Conservation (phyloP, 2,113 vertebrate species). For the Emydura subglobosa region DNA sequence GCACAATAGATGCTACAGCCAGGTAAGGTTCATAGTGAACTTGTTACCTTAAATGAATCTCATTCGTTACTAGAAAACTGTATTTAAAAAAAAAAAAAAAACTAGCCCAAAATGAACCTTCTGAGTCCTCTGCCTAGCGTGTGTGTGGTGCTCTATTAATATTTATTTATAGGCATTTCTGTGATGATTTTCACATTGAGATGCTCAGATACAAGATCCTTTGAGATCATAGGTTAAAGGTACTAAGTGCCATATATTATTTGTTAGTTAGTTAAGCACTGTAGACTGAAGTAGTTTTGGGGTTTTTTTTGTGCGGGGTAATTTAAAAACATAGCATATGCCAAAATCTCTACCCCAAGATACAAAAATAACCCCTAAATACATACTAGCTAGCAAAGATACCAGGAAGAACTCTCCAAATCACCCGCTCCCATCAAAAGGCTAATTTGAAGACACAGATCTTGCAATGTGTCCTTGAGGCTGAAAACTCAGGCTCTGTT, state of each 20-base stretch:
- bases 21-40: neutral
- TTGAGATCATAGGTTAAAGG: too few relatives aligned
- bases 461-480: neutral
- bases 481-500: neutral
- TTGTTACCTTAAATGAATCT: neutral
- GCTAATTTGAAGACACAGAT: neutral
- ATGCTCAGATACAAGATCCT: neutral
- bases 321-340: neutral
- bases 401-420: neutral
- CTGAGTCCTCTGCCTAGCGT: accelerated
- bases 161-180: neutral
- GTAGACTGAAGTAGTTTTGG: too few relatives aligned
- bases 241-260: too few relatives aligned
- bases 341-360: neutral
- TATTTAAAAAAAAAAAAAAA: neutral
- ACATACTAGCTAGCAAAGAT: neutral
- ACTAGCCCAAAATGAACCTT: neutral
- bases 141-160: neutral
- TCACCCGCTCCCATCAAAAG: neutral
- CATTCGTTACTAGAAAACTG: neutral
- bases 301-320: too few relatives aligned
- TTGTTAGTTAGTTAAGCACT: too few relatives aligned
- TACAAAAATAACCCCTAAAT: neutral
- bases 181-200: neutral
- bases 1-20: too few relatives aligned